Evolutionary conservation across 2,113 vertebrate species (phyloP).

Genomic region (Brachionichthys hirsutus): DNA sequence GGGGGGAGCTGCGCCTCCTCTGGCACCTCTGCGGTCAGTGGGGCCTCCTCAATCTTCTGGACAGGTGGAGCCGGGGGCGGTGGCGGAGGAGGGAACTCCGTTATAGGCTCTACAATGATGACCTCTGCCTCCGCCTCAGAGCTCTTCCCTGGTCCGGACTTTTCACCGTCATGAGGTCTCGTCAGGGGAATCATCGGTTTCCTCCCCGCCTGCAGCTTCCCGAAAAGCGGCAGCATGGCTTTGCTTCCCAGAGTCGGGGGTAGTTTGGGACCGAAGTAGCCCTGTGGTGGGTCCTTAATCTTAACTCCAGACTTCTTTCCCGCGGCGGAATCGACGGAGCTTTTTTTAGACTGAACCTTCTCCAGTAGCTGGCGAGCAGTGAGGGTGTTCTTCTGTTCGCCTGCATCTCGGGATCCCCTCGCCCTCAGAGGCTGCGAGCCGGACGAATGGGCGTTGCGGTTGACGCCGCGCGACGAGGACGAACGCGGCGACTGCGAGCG

Average conservation of each 20-base stretch:
- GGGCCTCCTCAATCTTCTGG: conserved; percentile 71
- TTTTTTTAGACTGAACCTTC: conserved; percentile 89
- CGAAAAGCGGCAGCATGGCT: conserved; percentile 90
- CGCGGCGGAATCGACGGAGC: conserved; percentile 74
- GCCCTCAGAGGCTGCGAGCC: conserved; percentile 60
- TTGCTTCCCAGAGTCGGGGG: conserved; percentile 91
- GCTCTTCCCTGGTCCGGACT: conserved; percentile 69
- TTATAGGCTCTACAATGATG: conserved; percentile 80
- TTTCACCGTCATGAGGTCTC: conserved; percentile 78
- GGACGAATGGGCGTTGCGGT: conserved; percentile 74
- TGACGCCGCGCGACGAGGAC: conserved; percentile 70
- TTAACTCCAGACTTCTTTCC: conserved; percentile 86
- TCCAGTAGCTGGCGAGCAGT: conserved; percentile 93
- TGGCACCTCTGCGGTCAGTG: conserved; percentile 54
- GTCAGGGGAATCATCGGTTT: conserved; percentile 81
- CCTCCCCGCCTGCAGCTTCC: conserved; percentile 87
- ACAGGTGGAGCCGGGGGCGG: conserved; percentile 75
- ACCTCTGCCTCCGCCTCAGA: conserved; percentile 78
- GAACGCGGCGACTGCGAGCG: conserved; percentile 93
- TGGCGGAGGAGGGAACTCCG: conserved; percentile 83
- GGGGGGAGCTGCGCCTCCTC: conserved; percentile 71
- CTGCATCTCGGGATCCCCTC: conserved; percentile 76
- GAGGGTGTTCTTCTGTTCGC: conserved; percentile 85
- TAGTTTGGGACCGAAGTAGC: conserved; percentile 96
- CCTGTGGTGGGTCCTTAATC: conserved; percentile 95